These are phyloP conservation scores for Tenrec ecaudatus DNA, from an alignment of 2,113 vertebrate genomes.

Conservation along the genomic window DNA sequence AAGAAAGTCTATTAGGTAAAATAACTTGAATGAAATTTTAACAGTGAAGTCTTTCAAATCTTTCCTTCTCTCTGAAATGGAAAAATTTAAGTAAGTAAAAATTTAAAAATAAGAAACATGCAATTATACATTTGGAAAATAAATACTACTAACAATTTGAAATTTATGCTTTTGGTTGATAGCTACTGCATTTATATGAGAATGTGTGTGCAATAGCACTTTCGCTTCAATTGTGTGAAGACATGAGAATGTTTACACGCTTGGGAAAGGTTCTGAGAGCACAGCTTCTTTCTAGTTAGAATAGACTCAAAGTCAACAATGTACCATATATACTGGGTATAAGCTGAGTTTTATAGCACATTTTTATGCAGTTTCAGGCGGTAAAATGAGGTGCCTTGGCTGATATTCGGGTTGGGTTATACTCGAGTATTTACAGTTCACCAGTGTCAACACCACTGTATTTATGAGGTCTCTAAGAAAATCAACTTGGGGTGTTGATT, in stretches of 20 bases:
- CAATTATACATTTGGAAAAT: not conserved
- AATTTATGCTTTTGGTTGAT: slow-evolving; percentile 17
- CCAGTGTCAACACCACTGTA: not conserved
- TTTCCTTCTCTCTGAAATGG: not conserved
- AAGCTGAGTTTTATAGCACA: no score
- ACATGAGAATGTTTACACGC: not conserved
- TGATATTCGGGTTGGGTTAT: no score
- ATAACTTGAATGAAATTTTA: not conserved
- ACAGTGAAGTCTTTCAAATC: not conserved
- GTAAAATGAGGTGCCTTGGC: no score
- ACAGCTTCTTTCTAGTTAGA: not conserved
- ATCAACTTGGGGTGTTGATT: slow-evolving; percentile 3
- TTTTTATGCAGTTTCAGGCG: no score
- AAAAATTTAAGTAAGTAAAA: slow-evolving; percentile 13
- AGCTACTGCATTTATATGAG: not conserved
- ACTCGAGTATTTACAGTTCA: not conserved
- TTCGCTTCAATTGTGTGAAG: slow-evolving; percentile 49
- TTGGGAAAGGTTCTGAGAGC: not conserved
- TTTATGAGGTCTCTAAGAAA: slow-evolving; percentile 35
- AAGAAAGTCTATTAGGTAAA: not conserved
- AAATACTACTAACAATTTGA: slow-evolving; percentile 9
- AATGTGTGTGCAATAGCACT: not conserved
- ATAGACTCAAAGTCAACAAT: slow-evolving; percentile 24
- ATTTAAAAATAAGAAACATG: not conserved
- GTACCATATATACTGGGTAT: not conserved